Conservation (phyloP, 1,140 invertebrate species). For the Macrostomum lignano region DNA sequence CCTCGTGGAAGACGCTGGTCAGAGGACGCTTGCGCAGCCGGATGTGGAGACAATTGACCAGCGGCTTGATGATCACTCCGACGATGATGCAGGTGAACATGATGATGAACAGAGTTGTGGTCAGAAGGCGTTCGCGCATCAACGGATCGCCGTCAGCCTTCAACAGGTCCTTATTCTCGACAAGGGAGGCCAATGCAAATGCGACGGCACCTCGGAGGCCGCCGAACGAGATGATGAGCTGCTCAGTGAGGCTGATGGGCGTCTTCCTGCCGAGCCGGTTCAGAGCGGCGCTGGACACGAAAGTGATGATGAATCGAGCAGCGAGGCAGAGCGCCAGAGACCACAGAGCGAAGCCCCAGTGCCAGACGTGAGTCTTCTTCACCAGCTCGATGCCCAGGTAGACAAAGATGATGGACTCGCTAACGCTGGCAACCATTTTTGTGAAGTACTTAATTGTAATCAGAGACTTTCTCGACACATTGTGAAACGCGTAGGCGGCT, state of each 20-base stretch:
- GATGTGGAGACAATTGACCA: conserved; percentile 76
- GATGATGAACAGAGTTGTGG: conserved; percentile 82
- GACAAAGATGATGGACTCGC: conserved; percentile 97
- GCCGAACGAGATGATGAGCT: conserved; percentile 96
- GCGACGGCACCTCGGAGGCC: conserved; percentile 87
- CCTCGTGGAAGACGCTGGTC: conserved; percentile 2
- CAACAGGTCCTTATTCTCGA: conserved; percentile 32
- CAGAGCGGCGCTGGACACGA: conserved; percentile 50
- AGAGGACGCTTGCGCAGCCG: conserved; percentile 33
- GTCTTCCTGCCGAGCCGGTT: conserved; percentile 54
- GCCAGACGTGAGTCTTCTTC: conserved; percentile 67
- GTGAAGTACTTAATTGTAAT: conserved; percentile 89
- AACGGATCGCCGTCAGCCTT: conserved; percentile 16
- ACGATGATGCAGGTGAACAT: conserved; percentile 76
- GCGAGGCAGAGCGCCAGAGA: conserved; percentile 76
- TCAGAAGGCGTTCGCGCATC: conserved; percentile 32
- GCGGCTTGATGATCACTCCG: conserved; percentile 84
- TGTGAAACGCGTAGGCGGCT: conserved; percentile 3
- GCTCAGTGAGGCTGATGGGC: conserved; percentile 44
- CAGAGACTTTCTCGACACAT: conserved; percentile 64
- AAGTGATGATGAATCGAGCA: conserved; percentile 48
- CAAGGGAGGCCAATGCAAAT: conserved; percentile 70
- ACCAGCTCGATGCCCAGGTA: conserved; percentile 75
- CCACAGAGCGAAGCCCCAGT: conserved; percentile 66
- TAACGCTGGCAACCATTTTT: conserved; percentile 50